Conservation (phyloP, 2,113 vertebrate genomes). For the Salvator merianae region DNA sequence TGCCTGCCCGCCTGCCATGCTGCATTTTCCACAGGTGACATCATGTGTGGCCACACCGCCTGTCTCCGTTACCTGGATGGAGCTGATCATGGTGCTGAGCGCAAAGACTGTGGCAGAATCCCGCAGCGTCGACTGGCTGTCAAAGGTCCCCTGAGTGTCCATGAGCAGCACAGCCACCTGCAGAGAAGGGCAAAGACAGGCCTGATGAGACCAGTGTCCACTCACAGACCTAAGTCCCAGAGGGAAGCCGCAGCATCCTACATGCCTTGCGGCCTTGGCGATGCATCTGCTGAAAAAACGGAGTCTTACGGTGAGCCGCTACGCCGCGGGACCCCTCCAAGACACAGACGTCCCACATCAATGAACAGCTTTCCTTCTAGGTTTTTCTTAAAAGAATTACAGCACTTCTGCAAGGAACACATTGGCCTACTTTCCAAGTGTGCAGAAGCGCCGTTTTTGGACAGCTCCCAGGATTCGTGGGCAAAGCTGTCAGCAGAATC, state of each 20-base stretch:
- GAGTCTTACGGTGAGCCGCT: background rate
- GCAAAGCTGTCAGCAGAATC: no score
- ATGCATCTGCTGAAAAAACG: no score
- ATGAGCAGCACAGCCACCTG: constrained; percentile 94
- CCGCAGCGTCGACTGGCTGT: constrained; percentile 95
- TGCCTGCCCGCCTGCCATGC: no score
- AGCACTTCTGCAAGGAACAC: no score
- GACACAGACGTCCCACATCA: background rate
- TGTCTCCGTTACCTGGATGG: constrained; percentile 88
- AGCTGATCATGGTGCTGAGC: constrained; percentile 99
- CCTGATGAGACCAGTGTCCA: background rate
- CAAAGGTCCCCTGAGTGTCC: constrained; percentile 98
- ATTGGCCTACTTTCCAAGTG: no score
- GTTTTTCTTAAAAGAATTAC: no score
- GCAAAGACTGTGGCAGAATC: constrained; percentile 97
- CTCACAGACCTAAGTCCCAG: background rate
- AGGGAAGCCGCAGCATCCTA: rapidly evolving
- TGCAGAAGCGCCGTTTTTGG: no score
- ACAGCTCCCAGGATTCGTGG: no score
- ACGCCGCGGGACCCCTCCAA: background rate
- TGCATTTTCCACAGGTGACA: no score
- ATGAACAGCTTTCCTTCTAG: no score
- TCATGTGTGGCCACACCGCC: background rate
- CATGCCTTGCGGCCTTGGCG: rapidly evolving
- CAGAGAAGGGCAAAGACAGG: background rate